Conservation (phyloP, 2,888 invertebrate genomes). For the Chymomyza fuscimana region DNA sequence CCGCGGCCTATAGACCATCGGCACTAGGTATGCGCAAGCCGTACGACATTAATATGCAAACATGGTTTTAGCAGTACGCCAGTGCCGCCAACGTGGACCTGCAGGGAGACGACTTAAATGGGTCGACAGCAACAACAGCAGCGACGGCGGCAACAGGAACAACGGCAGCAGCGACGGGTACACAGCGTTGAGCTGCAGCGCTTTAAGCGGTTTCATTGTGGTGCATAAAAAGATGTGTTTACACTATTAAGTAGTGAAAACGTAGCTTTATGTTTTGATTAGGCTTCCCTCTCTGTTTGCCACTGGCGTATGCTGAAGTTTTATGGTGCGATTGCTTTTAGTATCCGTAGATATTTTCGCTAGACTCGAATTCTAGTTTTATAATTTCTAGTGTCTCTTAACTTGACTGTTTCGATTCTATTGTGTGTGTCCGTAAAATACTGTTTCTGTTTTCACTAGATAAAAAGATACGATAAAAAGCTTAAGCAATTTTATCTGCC, state of each 20-base stretch:
- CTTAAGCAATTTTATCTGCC: neutral
- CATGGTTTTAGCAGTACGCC: constrained; percentile 84
- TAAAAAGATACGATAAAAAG: neutral
- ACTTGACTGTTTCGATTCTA: constrained; percentile 12
- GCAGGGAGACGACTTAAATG: constrained; percentile 67
- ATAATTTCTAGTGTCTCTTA: constrained; percentile 15
- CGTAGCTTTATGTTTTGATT: neutral
- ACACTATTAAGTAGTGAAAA: neutral
- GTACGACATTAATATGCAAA: constrained; percentile 86
- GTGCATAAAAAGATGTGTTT: constrained; percentile 31
- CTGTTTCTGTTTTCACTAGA: neutral
- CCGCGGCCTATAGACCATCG: constrained; percentile 82
- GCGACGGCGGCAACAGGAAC: constrained; percentile 17
- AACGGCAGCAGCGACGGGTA: constrained; percentile 1
- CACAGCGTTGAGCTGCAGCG: constrained; percentile 29
- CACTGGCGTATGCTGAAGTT: constrained; percentile 27
- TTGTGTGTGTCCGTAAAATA: neutral
- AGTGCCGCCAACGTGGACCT: constrained; percentile 70
- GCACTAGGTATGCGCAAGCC: constrained; percentile 85
- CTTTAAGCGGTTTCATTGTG: constrained; percentile 34
- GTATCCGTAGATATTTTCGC: constrained; percentile 26
- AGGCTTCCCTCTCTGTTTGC: neutral
- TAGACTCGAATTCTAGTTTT: constrained; percentile 62
- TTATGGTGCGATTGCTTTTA: constrained; percentile 12
- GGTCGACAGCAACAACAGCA: constrained; percentile 43